Base-by-base conservation (phyloP, 2,888 invertebrate genomes). In the Oscheius onirici region DNA sequence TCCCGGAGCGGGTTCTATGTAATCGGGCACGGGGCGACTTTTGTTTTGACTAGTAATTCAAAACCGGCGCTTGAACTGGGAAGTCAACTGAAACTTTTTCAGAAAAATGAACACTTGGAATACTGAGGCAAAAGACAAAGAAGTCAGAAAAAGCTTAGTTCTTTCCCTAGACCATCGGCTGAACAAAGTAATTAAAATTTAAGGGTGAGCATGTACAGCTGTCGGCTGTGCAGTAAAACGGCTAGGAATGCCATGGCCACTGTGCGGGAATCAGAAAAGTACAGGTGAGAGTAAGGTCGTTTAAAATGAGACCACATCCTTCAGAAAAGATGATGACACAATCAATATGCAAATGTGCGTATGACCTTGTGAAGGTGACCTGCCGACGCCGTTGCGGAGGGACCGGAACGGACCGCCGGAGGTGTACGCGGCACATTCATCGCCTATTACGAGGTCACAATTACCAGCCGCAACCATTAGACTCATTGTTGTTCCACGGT, bases 281-380 rank as follows among this genome's bases (percentile, higher is more conserved):
- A 49, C 49, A 24, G 49, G 46, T 28, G 22, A 41, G 60, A 28
- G 17, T 41, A 41, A 60, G 60, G 44, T 60, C 41, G 22, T 60
- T 43, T 60, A 41, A 34, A 41, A 17, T n/a, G 40, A 40, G 41
- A 41, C 15, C 34, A 34, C 3, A 34, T 34, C 34, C 34, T 34
- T 6, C 34, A 34, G 34, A 8, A 34, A 49, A 17, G 43, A 22
- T 20, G 49, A 63, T 44, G 26, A 49, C 26, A 63, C 63, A 49
- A 63, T 63, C 63, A 26, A 63, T 63, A 63, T 63, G 63, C 49
- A 63, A 63, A 63, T 63, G 63, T 63, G 49, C 46, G 63, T 24
- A 49, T 28, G 63, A 49, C 63, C 63, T 63, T 63, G 63, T 20
- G 49, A 63, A 46, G 63, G 49, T 63, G 46, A 63, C 63, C 63